A percentile compares a stretch with the other conserved stretches of the same genome.
These are phyloP conservation scores for Phyllotreta striolata DNA, from an alignment of 2,888 invertebrate genomes.

Conservation along the genomic window DNA sequence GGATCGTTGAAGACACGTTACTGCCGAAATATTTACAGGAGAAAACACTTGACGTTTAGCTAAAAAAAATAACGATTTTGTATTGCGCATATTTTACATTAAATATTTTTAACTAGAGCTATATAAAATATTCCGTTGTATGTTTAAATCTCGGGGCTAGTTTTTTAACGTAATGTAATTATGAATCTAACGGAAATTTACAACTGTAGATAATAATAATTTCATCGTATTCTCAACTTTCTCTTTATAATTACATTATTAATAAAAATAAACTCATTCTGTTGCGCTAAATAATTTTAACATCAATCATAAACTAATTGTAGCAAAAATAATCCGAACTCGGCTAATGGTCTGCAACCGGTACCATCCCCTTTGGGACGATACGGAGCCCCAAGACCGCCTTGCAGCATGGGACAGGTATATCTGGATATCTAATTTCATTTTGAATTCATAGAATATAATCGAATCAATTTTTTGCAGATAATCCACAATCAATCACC, in stretches of 20 bases:
- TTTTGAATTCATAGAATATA: neutral
- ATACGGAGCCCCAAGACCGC: constrained; percentile 70
- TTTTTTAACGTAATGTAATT: neutral
- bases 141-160: too few species aligned
- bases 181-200: neutral
- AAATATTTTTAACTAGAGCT: neutral
- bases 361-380: constrained; percentile 62
- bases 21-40: constrained; percentile 14
- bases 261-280: neutral
- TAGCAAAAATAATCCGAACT: constrained; percentile 38
- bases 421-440: constrained; percentile 10
- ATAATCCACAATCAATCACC: constrained; percentile 71
- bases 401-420: constrained; percentile 75
- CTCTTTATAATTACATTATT: constrained; percentile 8
- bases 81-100: constrained; percentile 3
- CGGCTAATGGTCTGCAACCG: constrained; percentile 57
- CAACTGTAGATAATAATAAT: neutral
- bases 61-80: too few species aligned
- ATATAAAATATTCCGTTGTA: too few species aligned
- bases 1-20: constrained; percentile 4
- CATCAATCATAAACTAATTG: constrained; percentile 35
- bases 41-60: neutral
- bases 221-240: constrained; percentile 6
- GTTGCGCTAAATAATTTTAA: constrained; percentile 8
- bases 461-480: constrained; percentile 60